These are phyloP conservation scores for Thera obeliscata DNA, from an alignment of 2,888 invertebrate genomes.

Conservation along the genomic window DNA sequence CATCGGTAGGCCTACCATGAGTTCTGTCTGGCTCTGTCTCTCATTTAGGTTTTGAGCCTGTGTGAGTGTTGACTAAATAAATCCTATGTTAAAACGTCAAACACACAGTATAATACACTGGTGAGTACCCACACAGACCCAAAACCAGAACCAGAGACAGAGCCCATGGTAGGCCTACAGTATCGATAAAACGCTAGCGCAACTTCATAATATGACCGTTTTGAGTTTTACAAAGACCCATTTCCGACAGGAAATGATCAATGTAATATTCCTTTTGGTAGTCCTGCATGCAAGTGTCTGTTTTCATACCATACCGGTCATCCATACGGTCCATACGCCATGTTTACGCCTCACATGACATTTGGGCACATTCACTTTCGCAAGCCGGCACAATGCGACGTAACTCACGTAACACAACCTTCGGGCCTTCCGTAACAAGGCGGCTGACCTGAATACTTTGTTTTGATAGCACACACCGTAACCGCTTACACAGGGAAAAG, in stretches of 20 bases:
- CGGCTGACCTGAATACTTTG: slow-evolving; percentile 20
- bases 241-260: not conserved
- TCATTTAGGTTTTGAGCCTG: too few relatives aligned
- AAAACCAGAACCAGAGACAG: too few relatives aligned
- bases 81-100: too few relatives aligned
- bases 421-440: slow-evolving; percentile 30
- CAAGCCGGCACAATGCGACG: slow-evolving; percentile 26
- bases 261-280: not conserved
- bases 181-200: too few relatives aligned
- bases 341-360: slow-evolving; percentile 30
- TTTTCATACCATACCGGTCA: not conserved
- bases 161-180: too few relatives aligned
- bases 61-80: too few relatives aligned
- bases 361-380: slow-evolving; percentile 35
- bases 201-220: too few relatives aligned
- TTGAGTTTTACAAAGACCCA: not conserved
- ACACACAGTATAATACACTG: too few relatives aligned
- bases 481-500: not conserved
- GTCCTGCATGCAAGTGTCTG: not conserved
- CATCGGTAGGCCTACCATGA: too few relatives aligned
- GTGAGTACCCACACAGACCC: too few relatives aligned
- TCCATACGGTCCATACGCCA: not conserved
- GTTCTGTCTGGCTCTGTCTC: too few relatives aligned
- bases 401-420: slow-evolving; percentile 29
- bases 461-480: slow-evolving; percentile 5